phyloP scores from a whole-genome alignment of 2,888 invertebrate genomes.

The Rhagium mordax region DNA sequence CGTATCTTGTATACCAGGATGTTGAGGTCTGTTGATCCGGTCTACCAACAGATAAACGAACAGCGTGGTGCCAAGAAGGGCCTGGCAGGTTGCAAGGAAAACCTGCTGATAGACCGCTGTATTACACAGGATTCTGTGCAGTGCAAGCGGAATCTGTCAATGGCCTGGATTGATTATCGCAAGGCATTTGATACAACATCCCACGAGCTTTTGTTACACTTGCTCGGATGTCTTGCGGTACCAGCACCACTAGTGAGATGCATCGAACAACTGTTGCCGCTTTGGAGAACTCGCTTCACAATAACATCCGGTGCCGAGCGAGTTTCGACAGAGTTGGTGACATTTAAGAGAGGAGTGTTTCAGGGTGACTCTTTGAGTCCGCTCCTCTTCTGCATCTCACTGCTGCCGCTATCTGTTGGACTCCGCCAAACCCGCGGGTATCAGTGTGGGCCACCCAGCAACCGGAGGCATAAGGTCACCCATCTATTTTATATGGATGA shows the following conservation, averaged over 20 bases:
- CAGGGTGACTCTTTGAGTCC: background rate
- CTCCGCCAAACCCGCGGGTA: background rate
- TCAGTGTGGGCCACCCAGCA: too few relatives aligned
- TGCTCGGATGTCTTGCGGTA: background rate
- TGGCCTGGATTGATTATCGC: conserved; percentile 6
- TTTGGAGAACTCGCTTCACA: too few relatives aligned
- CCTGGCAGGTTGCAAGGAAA: background rate
- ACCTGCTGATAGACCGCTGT: background rate
- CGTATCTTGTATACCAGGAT: background rate
- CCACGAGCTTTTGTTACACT: background rate
- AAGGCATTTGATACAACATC: conserved; percentile 12
- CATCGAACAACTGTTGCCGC: background rate
- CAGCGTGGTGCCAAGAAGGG: background rate
- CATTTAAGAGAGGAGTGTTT: too few relatives aligned
- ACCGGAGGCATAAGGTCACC: background rate
- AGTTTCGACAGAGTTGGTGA: too few relatives aligned
- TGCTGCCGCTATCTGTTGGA: background rate
- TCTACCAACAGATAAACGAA: background rate
- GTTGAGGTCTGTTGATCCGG: background rate
- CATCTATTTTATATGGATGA: conserved; percentile 14
- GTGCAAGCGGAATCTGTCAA: background rate
- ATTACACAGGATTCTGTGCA: too few relatives aligned
- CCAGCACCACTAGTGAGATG: background rate
- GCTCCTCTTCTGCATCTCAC: conserved; percentile 1
- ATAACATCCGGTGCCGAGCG: too few relatives aligned